A percentile compares a stretch with the other conserved stretches of the same genome.
These are phyloP conservation scores for Leucophenga varia DNA, from an alignment of 1,140 invertebrate species.

Conservation along the genomic window DNA sequence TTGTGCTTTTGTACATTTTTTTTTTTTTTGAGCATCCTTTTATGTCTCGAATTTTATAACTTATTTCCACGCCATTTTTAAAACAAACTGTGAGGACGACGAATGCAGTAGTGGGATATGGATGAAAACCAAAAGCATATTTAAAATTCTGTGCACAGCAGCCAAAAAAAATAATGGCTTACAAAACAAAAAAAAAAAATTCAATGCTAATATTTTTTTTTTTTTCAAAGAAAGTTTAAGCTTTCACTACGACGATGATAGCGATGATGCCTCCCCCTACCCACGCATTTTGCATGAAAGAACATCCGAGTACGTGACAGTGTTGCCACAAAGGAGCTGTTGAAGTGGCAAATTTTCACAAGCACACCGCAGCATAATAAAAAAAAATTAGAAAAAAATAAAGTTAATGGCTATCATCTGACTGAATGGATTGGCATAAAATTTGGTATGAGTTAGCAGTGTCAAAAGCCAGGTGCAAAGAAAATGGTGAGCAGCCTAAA, in stretches of 20 bases:
- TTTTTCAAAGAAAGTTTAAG: constrained; percentile 48
- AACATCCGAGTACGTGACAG: constrained; percentile 41
- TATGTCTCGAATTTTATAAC: too few relatives aligned
- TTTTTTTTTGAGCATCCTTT: too few relatives aligned
- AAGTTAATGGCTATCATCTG: too few relatives aligned
- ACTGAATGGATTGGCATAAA: too few relatives aligned
- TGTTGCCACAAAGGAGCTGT: constrained; percentile 53
- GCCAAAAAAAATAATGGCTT: constrained; percentile 10
- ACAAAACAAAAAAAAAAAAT: constrained; percentile 24
- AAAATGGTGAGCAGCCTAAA: too few relatives aligned
- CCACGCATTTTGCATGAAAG: background rate
- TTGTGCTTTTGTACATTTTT: too few relatives aligned
- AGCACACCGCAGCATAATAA: constrained; percentile 9
- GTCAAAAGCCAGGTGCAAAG: too few relatives aligned
- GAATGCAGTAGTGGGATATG: too few relatives aligned
- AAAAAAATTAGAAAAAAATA: too few relatives aligned
- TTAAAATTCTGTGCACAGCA: constrained; percentile 41
- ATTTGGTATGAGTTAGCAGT: background rate
- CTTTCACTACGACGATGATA: constrained; percentile 44
- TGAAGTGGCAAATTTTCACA: constrained; percentile 56
- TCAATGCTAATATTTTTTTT: constrained; percentile 49
- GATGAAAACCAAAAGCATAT: constrained; percentile 30
- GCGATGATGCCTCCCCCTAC: background rate
- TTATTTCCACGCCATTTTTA: too few relatives aligned
- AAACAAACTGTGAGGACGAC: too few relatives aligned